Percentiles rank a stretch among this genome's conserved stretches.
Conservation (phyloP, 2,888 invertebrate genomes). For the Pyrrhia umbra region DNA sequence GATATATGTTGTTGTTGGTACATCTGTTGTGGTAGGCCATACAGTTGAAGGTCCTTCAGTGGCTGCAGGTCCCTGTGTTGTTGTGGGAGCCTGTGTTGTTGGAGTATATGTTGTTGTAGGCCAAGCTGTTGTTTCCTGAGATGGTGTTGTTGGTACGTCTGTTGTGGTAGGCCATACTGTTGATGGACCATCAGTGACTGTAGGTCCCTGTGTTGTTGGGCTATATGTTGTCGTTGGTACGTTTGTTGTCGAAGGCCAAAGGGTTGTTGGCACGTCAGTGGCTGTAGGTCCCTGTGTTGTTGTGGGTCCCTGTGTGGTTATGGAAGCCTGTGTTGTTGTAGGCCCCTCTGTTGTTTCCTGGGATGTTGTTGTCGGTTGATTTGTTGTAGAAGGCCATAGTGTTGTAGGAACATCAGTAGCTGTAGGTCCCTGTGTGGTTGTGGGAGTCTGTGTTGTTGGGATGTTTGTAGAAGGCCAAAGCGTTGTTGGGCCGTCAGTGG, state of each 20-base stretch:
- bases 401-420: background rate
- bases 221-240: background rate
- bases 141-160: background rate
- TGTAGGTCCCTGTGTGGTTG: background rate
- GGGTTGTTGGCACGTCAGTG: conserved; percentile 2
- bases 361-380: conserved; percentile 6
- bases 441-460: conserved; percentile 23
- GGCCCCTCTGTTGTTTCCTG: conserved; percentile 1
- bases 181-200: background rate
- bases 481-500: background rate
- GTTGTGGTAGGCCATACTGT: background rate
- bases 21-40: background rate
- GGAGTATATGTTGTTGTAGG: background rate
- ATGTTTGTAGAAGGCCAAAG: background rate
- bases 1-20: background rate
- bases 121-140: background rate
- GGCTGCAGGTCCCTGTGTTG: conserved; percentile 2
- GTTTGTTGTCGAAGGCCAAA: too few relatives aligned
- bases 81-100: conserved; percentile 10
- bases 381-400: background rate
- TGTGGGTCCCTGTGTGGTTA: conserved; percentile 19
- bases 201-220: background rate
- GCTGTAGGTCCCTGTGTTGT: conserved; percentile 10
- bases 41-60: background rate
- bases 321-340: background rate